phyloP scores from a whole-genome alignment of 1,140 invertebrate genomes.

The Proales similis region DNA sequence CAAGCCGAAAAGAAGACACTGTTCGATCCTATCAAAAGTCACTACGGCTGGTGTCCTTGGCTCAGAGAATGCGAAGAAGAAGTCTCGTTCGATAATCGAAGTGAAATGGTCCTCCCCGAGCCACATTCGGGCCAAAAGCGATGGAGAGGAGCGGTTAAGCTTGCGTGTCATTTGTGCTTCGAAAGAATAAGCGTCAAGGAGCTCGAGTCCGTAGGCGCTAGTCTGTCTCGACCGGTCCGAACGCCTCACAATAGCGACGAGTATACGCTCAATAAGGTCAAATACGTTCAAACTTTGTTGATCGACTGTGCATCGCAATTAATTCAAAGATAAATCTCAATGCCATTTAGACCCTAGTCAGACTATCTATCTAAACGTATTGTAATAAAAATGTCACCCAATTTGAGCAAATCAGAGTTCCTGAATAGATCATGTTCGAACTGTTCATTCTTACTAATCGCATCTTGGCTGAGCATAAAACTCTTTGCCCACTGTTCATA shows the following conservation, averaged over 20 bases:
- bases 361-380: no score
- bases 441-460: no score
- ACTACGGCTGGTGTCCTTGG: conserved; percentile 36
- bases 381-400: no score
- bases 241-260: conserved; percentile 7
- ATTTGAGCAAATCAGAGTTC: no score
- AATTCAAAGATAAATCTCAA: conserved; percentile 9
- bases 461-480: no score
- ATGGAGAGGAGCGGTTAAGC: not conserved
- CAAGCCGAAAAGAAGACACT: not conserved
- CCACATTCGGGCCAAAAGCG: not conserved
- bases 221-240: not conserved
- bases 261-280: not conserved
- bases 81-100: not conserved
- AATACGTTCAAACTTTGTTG: conserved; percentile 33
- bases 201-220: not conserved
- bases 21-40: conserved; percentile 18
- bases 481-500: no score
- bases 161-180: no score
- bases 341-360: no score
- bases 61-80: conserved; percentile 20
- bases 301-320: conserved; percentile 20
- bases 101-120: not conserved
- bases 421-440: no score
- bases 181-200: not conserved